Evolutionary conservation across 2,888 invertebrate genomes (phyloP), one percentile per base, ranked within the genome.

Genomic region (Prostheceraeus crozeri): DNA sequence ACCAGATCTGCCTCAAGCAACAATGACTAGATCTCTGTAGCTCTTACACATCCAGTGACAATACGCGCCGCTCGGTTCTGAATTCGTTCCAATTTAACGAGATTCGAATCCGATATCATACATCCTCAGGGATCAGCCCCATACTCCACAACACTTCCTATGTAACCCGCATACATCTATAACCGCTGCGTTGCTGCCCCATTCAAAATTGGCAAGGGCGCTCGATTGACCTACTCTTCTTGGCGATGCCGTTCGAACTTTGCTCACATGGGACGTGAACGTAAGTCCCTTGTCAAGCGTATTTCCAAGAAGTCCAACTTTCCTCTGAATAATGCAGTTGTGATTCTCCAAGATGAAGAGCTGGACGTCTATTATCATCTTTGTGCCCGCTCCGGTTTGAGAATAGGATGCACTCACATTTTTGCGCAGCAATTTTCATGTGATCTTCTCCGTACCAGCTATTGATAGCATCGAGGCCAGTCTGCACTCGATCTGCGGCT

Each of bases 221-320:
- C 21, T 40, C 6, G 21, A 23, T 40, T 40, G 40, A 6, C n/a
- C 21, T 6, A 14, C n/a, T 40, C 40, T 40, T 40, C 40, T 40
- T 14, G 6, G 14, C 6, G 40, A 4, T n/a, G 14, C 40, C 21
- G 40, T 23, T 40, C 21, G 14, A 19, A 40, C 16, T 40, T 40
- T 40, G 19, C 21, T 4, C 6, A 40, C 14, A 14, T 40, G 40
- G 14, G 14, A 19, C 19, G 8, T 40, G 16, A 40, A 40, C 6
- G 40, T 40, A 23, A 40, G 40, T 23, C 8, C 40, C 40, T 40
- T 40, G n/a, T 40, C 40, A 40, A 40, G 40, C 6, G 21, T n/a
- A n/a, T n/a, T n/a, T n/a, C n/a, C n/a, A n/a, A n/a, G n/a, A n/a
- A n/a, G n/a, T n/a, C n/a, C n/a, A n/a, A n/a, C n/a, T n/a, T n/a